Evolutionary conservation across 1,140 invertebrate species (phyloP), one percentile per base, ranked within the genome.

Genomic region (Galleria mellonella): DNA sequence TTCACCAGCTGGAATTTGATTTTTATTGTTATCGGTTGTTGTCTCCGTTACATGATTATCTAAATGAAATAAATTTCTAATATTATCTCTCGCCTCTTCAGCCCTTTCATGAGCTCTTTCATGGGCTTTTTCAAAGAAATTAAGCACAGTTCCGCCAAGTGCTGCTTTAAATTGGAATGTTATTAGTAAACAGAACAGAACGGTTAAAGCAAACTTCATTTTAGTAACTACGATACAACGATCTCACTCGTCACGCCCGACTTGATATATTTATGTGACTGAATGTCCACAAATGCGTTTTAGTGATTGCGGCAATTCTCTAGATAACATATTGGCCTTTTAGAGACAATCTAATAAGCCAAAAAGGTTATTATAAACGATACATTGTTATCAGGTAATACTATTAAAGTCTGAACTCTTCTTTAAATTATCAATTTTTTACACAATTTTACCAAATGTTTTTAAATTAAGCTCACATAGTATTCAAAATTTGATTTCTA

Each of bases 271-370:
- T 23, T 23, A 23, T 37, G 15, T 15, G 35, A 37, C 35, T 37
- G 14, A 37, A 17, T 9, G 35, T 17, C n/a, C 9, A 17, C 35
- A 15, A 23, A 23, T 23, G 14, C n/a, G 35, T n/a, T 9, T 37
- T 17, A 37, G 13, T 15, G 4, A 37, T 15, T 8, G 10, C 9
- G 1, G 8, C 6, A 17, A 13, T n/a, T 3, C 35, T 37, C 3
- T 7, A 17, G 35, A 37, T 37, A 37, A 37, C 35, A 17, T 37
- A 37, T 37, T 37, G 35, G 15, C 35, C 14, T 37, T 15, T 15
- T 37, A 37, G 9, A 37, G 35, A n/a, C 13, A 37, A 17, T 3
- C 6, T 6, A 23, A n/a, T n/a, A n/a, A n/a, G n/a, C 17, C 17
- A 3, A 23, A 23, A 23, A 23, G 17, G 17, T 23, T 23, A 23